Base-by-base conservation (phyloP, 2,888 invertebrate genomes). In the Adelphocoris suturalis region DNA sequence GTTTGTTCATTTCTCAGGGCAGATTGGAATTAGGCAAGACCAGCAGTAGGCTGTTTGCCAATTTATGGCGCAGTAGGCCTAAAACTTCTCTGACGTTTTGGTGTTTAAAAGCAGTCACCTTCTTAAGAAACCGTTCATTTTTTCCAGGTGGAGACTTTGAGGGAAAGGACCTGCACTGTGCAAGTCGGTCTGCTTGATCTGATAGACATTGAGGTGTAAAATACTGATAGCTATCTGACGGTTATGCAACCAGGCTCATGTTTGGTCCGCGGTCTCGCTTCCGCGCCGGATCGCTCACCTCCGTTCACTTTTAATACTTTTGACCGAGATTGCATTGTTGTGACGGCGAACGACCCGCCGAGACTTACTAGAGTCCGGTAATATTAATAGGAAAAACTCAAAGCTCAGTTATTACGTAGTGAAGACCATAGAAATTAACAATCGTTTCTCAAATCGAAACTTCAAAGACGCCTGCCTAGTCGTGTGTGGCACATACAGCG, bases 141-240 rank as follows among this genome's bases (percentile, higher is more conserved):
- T 52, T 52, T 52, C 16, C 52, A 14, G 14, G 52, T 16, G 16
- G 52, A 52, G 52, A 52, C 14, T 13, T 52, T 2, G 52, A 52
- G 16, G 16, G 52, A 52, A 52, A 52, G 52, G 52, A 52, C 13
- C 52, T 16, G 48, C 48, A 48, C 48, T 48, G 37, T 52, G 52
- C 52, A 52, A 52, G 52, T 52, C 52, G 52, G 52, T 16, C 52
- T 16, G 52, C 52, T 52, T 52, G 52, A 52, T 52, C 52, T 11
- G 52, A 52, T 52, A 52, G 52, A 52, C 52, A 52, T 52, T 52
- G 52, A 52, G 52, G 52, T 52, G 52, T 52, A 52, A 52, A 52
- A 52, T 52, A 5, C 52, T 14, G 52, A 52, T 52, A 52, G 52
- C 5, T 52, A 52, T 52, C 52, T 52, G 37, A 37, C 3, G 52